Percentiles rank a stretch among this genome's conserved stretches.
Evolutionary conservation across 2,797 vertebrate species (phyloP).

Genomic region (Melanotaenia boesemani): DNA sequence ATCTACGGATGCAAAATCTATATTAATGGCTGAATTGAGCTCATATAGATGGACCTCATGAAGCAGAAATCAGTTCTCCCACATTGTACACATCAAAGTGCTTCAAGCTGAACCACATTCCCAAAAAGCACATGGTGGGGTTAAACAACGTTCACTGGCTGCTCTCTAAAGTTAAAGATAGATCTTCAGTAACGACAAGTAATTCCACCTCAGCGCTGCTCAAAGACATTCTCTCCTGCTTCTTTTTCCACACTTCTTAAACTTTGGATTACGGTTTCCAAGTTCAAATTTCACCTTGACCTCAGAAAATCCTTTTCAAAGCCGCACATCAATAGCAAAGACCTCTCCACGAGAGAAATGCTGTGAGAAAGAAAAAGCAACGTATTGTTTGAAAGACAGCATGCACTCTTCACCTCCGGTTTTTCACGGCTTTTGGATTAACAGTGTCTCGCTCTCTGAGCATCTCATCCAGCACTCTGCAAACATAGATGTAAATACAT

Average conservation of each 20-base stretch:
- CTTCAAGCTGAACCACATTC: not conserved
- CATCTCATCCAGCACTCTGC: constrained; percentile 57
- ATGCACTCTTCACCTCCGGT: constrained; percentile 69
- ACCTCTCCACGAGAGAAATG: constrained; percentile 40
- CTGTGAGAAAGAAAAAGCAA: constrained; percentile 48
- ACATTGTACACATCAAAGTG: not conserved
- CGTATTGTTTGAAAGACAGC: constrained; percentile 59
- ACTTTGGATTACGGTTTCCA: constrained; percentile 49
- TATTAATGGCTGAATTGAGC: too few species aligned
- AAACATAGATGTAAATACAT: constrained; percentile 52
- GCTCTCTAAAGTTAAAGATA: constrained; percentile 27
- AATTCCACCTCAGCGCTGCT: constrained; percentile 31
- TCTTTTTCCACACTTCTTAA: constrained; percentile 26
- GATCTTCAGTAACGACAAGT: constrained; percentile 29
- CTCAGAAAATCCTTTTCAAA: constrained; percentile 63
- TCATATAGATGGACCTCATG: too few species aligned
- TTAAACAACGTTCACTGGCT: constrained; percentile 1
- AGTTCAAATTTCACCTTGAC: constrained; percentile 68
- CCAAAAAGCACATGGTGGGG: not conserved
- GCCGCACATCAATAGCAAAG: constrained; percentile 65
- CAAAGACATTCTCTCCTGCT: constrained; percentile 21
- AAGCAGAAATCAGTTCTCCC: not conserved
- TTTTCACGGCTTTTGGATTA: constrained; percentile 56
- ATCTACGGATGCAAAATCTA: too few species aligned
- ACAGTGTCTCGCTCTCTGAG: constrained; percentile 58